Evolutionary conservation across 2,888 invertebrate species (phyloP), one percentile per base, ranked within the genome.

Genomic region (Tanaodytes sp.): DNA sequence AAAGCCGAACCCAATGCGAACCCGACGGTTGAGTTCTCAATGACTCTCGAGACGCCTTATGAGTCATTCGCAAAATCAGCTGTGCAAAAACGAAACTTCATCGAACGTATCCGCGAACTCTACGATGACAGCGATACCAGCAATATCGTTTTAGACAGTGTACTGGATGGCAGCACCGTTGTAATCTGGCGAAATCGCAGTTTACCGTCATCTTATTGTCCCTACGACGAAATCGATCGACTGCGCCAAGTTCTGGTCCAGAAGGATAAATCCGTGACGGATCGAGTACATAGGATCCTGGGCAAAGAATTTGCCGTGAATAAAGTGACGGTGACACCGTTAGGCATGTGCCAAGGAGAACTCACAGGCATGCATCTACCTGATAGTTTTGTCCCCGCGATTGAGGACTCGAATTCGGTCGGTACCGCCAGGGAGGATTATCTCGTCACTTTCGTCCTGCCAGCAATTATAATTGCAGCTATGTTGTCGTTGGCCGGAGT

Each of bases 401-500:
- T 81, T 18, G 85, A 85, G 39, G 83, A 86, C 42, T 79, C 83
- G 9, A 83, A 83, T 1, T 80, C 84, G 5, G 78, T 82, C 31
- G 82, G 82, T 27, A 84, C 87, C 2, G 87, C 88, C 37, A 85
- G 86, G 61, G 90, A 90, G 18, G 91, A 91, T 75, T 92, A 92
- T 76, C 83, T 93, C 74, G 88, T 92, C 49, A 96, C 96, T 8
- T 95, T 95, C 73, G 91, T 97, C 36, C 89, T 97, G 62, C 97
- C 98, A 0, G 93, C 94, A 0, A 89, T 94, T 11, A 93, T 97
- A 23, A 94, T 97, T 64, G 90, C 94, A 0, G 90, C 92, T 15
- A 96, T 98, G 93, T 88, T 97, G 33, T 85, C 96, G 11, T 87
- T 97, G 40, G 95, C 97, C 0, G 91, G 93, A 0, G 87, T 96